Evolutionary conservation across 64 coral and sea anemone genomes (phyloP), one percentile per base, ranked within the genome.

Genomic region (Actinia equina): DNA sequence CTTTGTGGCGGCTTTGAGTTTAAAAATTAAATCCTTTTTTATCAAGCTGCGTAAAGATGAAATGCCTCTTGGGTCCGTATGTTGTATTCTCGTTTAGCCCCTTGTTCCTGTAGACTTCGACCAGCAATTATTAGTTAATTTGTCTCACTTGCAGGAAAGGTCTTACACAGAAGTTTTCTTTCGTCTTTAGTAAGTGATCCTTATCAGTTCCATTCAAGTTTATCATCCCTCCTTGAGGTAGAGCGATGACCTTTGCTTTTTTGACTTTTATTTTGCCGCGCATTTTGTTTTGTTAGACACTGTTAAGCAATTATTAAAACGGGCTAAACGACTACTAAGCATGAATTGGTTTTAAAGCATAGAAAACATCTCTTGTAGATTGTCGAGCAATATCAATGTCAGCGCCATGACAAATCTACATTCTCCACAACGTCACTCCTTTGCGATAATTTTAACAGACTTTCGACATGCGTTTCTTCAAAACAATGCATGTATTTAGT

Each of bases 241-340:
- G 0, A 30, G 27, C 13, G 25, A 37, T 37, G 69, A 71, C 69
- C 69, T 71, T 1, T 14, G 23, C 25, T 74, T 13, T 41, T 30
- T 16, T 41, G 22, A 1, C 69, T 3, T 37, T 37, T 41, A 14
- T 74, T 14, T 30, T 37, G 26, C 13, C 6, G 18, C 3, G 7
- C 7, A 74, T 41, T 22, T n/a, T 74, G 25, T 74, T 74, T 74
- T 74, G 69, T 16, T 41, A 74, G 69, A 74, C 69, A 74, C 8
- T 74, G 69, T 74, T 65, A 74, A 30, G 69, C 69, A 74, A 74
- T 74, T 41, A 74, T 41, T n/a, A 74, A 41, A 74, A 9, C 69
- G 26, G 69, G 25, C 69, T 14, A 74, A 74, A 74, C 14, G 69
- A 30, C 69, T n/a, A n/a, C n/a, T 74, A 27, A 7, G 69, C 25